Conservation (phyloP, 2,113 vertebrate species). For the Ctenomys sociabilis region DNA sequence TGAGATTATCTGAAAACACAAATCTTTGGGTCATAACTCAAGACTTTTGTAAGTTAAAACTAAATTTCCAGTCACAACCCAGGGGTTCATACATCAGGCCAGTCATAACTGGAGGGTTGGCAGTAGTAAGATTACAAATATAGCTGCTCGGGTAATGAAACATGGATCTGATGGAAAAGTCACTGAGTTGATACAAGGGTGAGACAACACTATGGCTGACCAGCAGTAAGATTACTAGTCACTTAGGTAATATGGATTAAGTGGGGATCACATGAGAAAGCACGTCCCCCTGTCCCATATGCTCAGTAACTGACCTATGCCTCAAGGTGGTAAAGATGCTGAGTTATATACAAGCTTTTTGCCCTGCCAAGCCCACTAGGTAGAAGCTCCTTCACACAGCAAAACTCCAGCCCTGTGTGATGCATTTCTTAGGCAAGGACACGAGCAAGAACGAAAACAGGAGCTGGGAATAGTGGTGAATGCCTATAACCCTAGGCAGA, state of each 20-base stretch:
- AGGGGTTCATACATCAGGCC: neutral
- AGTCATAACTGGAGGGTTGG: too few species aligned
- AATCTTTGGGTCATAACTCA: too few species aligned
- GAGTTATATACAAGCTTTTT: too few species aligned
- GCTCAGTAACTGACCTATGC: too few species aligned
- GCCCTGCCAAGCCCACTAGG: too few species aligned
- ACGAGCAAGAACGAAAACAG: neutral
- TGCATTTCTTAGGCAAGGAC: neutral
- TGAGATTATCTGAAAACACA: too few species aligned
- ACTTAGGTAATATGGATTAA: too few species aligned
- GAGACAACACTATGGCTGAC: neutral
- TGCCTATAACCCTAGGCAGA: neutral
- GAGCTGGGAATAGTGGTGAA: neutral
- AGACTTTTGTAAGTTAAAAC: too few species aligned
- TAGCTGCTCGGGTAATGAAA: neutral
- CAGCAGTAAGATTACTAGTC: neutral
- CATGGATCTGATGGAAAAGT: neutral
- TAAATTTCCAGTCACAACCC: neutral
- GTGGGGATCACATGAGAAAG: too few species aligned
- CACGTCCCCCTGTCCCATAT: too few species aligned
- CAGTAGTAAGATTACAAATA: neutral
- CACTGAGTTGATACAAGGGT: neutral
- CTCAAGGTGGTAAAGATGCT: too few species aligned
- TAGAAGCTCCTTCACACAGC: neutral
- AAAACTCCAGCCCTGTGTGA: neutral